Conservation (phyloP, 2,888 invertebrate genomes). For the Callosobruchus maculatus region DNA sequence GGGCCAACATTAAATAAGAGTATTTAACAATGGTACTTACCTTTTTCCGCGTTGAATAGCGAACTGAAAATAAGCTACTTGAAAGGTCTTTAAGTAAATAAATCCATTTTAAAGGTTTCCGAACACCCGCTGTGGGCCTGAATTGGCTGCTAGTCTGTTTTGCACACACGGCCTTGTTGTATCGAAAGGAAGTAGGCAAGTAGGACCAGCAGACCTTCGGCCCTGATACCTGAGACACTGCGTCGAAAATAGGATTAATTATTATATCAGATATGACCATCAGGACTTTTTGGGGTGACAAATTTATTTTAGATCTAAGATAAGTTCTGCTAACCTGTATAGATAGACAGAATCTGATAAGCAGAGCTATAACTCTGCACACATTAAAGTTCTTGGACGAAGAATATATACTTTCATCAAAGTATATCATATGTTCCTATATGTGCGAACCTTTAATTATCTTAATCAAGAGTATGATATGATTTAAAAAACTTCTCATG, state of each 20-base stretch:
- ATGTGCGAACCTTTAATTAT: no score
- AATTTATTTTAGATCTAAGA: no score
- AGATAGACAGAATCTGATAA: no score
- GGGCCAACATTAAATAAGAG: neutral
- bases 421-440: no score
- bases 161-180: neutral
- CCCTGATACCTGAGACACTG: neutral
- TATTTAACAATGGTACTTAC: neutral
- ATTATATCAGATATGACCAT: neutral
- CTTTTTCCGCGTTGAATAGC: neutral
- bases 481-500: no score
- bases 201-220: neutral
- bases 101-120: neutral
- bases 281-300: no score
- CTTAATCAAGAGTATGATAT: no score
- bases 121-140: neutral
- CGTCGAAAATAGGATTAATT: neutral
- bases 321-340: no score
- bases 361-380: no score
- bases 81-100: neutral
- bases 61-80: neutral
- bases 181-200: neutral
- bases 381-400: no score
- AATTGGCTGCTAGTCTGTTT: neutral
- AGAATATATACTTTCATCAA: no score